Evolutionary conservation across 2,113 vertebrate species (phyloP).

Genomic region (Tetrao urogallus): DNA sequence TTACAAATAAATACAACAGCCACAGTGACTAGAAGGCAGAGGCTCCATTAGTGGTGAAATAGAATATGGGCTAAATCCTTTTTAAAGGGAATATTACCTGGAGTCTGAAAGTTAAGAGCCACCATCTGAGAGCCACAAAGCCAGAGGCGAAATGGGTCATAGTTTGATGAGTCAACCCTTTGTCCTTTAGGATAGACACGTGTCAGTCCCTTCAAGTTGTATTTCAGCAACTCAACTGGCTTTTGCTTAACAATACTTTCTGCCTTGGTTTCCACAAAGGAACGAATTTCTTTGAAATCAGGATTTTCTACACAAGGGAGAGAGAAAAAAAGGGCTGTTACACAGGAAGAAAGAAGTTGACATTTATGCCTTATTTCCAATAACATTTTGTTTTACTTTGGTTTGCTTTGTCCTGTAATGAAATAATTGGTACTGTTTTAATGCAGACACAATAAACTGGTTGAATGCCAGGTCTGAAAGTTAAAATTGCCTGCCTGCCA

Average conservation of each 20-base stretch:
- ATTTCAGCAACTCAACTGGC: constrained; percentile 83
- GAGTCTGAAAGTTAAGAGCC: constrained; percentile 96
- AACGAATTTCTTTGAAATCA: constrained; percentile 92
- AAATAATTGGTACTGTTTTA: neutral
- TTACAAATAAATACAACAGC: neutral
- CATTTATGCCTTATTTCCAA: neutral
- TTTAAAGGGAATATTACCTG: constrained; percentile 77
- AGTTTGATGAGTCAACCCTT: constrained; percentile 96
- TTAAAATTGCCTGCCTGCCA: constrained; percentile 30
- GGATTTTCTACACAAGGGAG: constrained; percentile 78
- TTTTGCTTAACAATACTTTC: constrained; percentile 83
- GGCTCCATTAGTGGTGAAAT: neutral
- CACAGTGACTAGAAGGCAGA: neutral
- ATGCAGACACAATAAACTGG: accelerated
- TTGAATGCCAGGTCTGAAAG: neutral
- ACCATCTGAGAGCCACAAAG: constrained; percentile 94
- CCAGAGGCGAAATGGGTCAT: constrained; percentile 94
- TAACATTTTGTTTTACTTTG: neutral
- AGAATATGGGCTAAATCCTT: neutral
- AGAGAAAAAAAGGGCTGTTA: neutral
- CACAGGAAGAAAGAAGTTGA: neutral
- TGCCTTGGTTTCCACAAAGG: constrained; percentile 94
- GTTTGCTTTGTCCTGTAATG: constrained; percentile 1
- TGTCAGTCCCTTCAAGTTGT: constrained; percentile 93
- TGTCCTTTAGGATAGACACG: constrained; percentile 95